Evolutionary conservation across 2,797 vertebrate species (phyloP).

Genomic region (Molossus alvarezi): DNA sequence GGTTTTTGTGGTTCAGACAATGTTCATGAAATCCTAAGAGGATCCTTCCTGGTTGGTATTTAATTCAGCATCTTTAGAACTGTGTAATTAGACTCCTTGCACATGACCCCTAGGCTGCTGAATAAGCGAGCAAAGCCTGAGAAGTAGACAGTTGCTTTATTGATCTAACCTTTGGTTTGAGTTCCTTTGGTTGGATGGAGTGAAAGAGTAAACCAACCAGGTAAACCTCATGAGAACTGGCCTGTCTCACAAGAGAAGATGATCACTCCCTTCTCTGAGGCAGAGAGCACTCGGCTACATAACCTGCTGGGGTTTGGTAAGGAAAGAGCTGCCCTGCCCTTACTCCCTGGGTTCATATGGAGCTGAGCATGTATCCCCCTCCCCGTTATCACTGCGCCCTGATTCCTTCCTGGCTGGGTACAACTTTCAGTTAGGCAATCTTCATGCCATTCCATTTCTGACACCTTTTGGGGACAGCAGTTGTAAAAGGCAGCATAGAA

Average conservation of each 20-base stretch:
- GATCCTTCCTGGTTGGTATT: background rate
- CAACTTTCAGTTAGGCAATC: background rate
- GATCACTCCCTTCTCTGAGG: background rate
- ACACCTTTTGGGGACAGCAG: background rate
- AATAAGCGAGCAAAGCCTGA: background rate
- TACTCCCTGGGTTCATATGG: fast-evolving
- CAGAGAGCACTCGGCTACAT: background rate
- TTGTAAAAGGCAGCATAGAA: background rate
- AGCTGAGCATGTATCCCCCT: fast-evolving
- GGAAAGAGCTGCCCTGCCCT: background rate
- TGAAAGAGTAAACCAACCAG: background rate
- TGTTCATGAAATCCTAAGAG: background rate
- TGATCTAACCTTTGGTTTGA: background rate
- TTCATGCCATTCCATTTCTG: background rate
- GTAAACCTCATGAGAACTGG: background rate
- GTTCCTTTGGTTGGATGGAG: background rate
- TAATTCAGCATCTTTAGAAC: background rate
- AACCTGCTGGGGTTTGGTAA: background rate
- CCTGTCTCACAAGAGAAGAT: background rate
- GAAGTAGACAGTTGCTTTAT: background rate
- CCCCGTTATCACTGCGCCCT: background rate
- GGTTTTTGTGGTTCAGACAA: background rate
- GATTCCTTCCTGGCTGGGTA: background rate
- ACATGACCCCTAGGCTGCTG: background rate
- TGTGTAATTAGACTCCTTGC: background rate